These are phyloP conservation scores for Drosophila navojoa DNA, from an alignment of 1,140 invertebrate genomes.

Conservation along the genomic window DNA sequence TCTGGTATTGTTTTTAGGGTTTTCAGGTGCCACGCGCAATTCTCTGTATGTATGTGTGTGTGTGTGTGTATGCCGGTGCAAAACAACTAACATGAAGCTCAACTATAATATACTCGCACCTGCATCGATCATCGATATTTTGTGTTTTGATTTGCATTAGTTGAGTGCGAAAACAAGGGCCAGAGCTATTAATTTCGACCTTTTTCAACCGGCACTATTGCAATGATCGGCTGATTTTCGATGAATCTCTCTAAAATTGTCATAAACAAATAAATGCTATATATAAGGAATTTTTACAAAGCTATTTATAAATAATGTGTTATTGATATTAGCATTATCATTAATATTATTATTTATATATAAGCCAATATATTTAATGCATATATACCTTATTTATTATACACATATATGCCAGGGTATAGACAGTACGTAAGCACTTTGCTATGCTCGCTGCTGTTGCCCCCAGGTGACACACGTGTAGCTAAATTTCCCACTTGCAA, in stretches of 20 bases:
- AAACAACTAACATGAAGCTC: conserved; percentile 10
- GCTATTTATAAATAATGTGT: no score
- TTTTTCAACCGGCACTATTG: no score
- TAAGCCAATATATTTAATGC: neutral
- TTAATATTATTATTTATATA: neutral
- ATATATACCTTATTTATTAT: neutral
- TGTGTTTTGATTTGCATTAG: neutral
- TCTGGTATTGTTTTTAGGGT: conserved; percentile 53
- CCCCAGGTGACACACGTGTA: conserved; percentile 31
- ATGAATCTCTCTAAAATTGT: no score
- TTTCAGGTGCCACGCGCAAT: conserved; percentile 60
- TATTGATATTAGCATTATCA: no score
- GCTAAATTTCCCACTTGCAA: conserved; percentile 16
- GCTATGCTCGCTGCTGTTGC: conserved; percentile 4
- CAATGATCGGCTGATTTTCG: no score
- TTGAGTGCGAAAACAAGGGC: neutral
- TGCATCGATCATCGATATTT: neutral
- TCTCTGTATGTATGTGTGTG: conserved; percentile 15
- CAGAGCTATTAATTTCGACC: no score
- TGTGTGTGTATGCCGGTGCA: conserved; percentile 22
- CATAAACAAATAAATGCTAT: no score
- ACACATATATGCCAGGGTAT: neutral
- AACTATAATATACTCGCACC: conserved; percentile 9
- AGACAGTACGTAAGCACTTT: neutral
- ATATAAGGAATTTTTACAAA: no score